phyloP scores from a whole-genome alignment of 2,113 vertebrate genomes.

The Castor canadensis region DNA sequence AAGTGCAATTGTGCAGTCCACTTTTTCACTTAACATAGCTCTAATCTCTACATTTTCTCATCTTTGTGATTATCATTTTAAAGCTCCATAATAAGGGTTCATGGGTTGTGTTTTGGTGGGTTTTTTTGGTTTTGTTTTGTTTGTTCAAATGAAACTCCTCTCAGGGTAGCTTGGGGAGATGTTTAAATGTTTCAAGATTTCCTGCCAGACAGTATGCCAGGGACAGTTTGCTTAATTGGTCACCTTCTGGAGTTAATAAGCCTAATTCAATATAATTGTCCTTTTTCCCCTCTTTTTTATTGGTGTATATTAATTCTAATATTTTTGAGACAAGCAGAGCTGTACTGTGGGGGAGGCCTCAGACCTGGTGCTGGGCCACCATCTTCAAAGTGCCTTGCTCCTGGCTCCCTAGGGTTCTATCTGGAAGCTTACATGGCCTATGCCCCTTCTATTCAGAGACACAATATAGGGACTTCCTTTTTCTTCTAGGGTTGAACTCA shows the following conservation, averaged over 20 bases:
- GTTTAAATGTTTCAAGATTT: background rate
- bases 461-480: background rate
- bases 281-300: too few relatives aligned
- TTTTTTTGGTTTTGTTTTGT: background rate
- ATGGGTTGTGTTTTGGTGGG: too few relatives aligned
- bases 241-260: background rate
- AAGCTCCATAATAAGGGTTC: background rate
- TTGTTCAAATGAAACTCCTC: background rate
- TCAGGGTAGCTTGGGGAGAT: background rate
- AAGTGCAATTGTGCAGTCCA: background rate
- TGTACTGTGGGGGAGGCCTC: background rate
- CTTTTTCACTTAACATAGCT: background rate
- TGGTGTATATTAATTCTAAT: too few relatives aligned
- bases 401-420: too few relatives aligned
- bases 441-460: background rate
- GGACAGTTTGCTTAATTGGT: background rate
- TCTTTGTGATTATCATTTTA: background rate
- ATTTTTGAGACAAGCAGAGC: background rate
- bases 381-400: background rate
- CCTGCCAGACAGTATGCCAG: background rate
- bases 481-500: too few relatives aligned
- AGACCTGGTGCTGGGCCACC: rapidly evolving
- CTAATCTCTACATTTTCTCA: background rate
- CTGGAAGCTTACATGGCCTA: background rate
- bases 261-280: background rate